Conservation (phyloP, 2,888 invertebrate species). For the Trichogramma dendrolimi region DNA sequence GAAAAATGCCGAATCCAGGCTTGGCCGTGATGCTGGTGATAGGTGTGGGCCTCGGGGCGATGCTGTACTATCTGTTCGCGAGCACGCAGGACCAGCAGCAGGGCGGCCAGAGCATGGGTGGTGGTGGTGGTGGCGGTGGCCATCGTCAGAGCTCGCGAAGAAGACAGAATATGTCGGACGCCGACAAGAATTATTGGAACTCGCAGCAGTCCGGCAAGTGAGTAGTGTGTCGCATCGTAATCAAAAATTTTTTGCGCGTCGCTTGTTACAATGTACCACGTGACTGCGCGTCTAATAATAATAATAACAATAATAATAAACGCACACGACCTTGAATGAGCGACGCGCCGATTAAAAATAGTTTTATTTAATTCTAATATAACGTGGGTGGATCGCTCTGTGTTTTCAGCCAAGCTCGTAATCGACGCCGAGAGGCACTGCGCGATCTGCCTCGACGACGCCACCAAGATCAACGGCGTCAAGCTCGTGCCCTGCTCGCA, state of each 20-base stretch:
- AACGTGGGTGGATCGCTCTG: constrained; percentile 2
- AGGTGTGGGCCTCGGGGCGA: constrained; percentile 35
- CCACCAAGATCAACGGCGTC: constrained; percentile 21
- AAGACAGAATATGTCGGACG: not conserved
- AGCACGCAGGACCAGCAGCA: not conserved
- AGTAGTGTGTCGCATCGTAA: too few relatives aligned
- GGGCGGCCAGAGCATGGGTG: not conserved
- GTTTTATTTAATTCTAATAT: constrained; percentile 1
- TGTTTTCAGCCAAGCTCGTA: constrained; percentile 23
- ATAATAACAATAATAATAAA: too few relatives aligned
- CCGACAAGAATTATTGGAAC: constrained; percentile 3
- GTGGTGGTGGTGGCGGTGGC: too few relatives aligned
- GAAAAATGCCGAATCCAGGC: constrained; percentile 35
- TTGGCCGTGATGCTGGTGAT: constrained; percentile 35
- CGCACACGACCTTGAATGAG: too few relatives aligned
- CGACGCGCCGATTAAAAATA: too few relatives aligned
- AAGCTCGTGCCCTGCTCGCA: constrained; percentile 29
- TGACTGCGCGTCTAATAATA: too few relatives aligned
- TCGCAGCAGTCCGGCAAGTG: not conserved
- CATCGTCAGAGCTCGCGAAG: not conserved
- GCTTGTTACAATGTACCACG: too few relatives aligned
- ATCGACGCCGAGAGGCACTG: constrained; percentile 30
- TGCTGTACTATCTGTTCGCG: constrained; percentile 36
- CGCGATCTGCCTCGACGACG: constrained; percentile 31
- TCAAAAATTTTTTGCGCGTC: too few relatives aligned